phyloP scores from a whole-genome alignment of 2,797 vertebrate genomes.

The Chaunax sp. region DNA sequence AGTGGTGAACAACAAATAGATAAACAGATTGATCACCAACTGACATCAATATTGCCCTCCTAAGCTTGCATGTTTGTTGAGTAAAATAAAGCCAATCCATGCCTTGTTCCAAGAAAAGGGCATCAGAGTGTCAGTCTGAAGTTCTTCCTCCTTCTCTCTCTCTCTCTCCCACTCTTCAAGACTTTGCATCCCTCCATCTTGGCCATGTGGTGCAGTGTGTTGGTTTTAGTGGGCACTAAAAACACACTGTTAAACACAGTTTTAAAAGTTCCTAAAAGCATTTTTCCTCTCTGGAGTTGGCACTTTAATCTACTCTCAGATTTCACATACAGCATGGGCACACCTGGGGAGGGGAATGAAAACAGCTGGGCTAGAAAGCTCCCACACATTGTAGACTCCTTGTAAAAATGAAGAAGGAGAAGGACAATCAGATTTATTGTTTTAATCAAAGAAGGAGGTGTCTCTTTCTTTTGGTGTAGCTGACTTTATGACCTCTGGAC shows the following conservation, averaged over 20 bases:
- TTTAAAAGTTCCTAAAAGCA: conserved; percentile 87
- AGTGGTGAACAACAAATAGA: background rate
- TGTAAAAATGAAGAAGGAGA: conserved; percentile 76
- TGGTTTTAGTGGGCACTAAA: conserved; percentile 85
- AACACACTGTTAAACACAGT: conserved; percentile 83
- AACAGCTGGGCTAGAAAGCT: conserved; percentile 60
- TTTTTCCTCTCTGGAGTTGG: conserved; percentile 80
- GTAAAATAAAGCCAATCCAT: conserved; percentile 3
- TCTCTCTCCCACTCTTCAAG: conserved; percentile 27
- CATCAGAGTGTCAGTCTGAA: background rate
- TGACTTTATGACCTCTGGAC: conserved; percentile 54
- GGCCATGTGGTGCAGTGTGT: conserved; percentile 72
- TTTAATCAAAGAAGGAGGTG: conserved; percentile 77
- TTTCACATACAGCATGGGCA: conserved; percentile 78
- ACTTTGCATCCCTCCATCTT: conserved; percentile 50
- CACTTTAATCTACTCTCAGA: conserved; percentile 84
- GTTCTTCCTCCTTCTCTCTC: conserved; percentile 22
- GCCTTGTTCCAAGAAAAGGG: conserved; percentile 20
- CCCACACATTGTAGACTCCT: conserved; percentile 72
- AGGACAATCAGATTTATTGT: conserved; percentile 82
- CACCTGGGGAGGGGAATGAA: conserved; percentile 78
- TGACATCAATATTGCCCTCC: background rate
- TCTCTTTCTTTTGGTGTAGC: conserved; percentile 61
- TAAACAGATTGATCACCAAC: background rate
- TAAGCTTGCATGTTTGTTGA: background rate